Conservation (phyloP, 2,888 invertebrate genomes). For the Synergus gifuensis region DNA sequence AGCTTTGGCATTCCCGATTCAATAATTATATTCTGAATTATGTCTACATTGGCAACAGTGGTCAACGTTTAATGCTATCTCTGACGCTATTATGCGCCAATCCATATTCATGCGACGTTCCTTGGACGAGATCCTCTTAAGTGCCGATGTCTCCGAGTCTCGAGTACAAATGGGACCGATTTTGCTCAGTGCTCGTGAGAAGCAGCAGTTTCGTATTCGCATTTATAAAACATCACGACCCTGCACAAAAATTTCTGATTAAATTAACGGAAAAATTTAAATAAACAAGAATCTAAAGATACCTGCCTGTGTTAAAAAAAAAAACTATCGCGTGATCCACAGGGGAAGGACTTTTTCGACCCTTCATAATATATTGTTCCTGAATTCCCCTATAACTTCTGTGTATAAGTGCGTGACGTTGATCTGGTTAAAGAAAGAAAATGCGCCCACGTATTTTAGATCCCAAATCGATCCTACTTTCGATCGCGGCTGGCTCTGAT, state of each 20-base stretch:
- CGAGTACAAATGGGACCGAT: conserved; percentile 13
- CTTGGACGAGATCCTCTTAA: neutral
- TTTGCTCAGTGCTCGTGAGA: neutral
- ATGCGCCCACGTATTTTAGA: conserved; percentile 29
- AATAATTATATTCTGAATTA: conserved; percentile 22
- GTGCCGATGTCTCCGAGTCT: conserved; percentile 1
- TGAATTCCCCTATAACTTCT: no score
- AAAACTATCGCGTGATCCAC: no score
- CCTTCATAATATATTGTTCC: no score
- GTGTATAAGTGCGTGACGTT: neutral
- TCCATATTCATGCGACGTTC: conserved; percentile 4
- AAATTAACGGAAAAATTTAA: neutral
- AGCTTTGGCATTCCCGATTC: conserved; percentile 12
- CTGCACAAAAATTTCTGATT: neutral
- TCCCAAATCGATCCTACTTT: conserved; percentile 25
- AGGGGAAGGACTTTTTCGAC: no score
- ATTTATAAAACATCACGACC: no score
- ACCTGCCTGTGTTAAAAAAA: no score
- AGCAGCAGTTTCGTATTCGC: no score
- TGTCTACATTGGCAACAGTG: neutral
- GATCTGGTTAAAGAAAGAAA: conserved; percentile 23
- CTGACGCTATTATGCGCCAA: neutral
- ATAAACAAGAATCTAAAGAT: neutral
- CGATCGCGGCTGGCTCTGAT: neutral
- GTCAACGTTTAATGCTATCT: neutral